phyloP scores from a whole-genome alignment of 2,888 invertebrate genomes.

The Craniophora ligustri region DNA sequence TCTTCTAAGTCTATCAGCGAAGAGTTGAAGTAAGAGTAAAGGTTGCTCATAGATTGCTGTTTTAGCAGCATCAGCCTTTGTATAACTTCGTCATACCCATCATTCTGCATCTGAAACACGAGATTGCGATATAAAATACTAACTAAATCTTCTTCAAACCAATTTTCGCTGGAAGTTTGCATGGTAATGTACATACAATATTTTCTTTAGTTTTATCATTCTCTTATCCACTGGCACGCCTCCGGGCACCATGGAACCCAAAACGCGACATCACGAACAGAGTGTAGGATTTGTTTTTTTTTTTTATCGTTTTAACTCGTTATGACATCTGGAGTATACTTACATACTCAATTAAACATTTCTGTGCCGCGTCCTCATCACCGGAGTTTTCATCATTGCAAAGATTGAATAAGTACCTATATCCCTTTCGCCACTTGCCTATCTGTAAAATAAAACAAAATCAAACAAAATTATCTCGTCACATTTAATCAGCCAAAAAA shows the following conservation, averaged over 20 bases:
- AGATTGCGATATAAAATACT: no score
- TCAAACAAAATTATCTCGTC: background rate
- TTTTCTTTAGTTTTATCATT: no score
- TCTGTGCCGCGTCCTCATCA: conserved; percentile 49
- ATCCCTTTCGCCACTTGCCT: conserved; percentile 72
- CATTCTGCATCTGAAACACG: conserved; percentile 71
- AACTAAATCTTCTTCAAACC: no score
- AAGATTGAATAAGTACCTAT: conserved; percentile 64
- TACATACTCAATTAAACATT: conserved; percentile 70
- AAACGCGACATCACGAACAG: no score
- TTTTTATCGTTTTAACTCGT: no score
- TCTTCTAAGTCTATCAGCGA: conserved; percentile 58
- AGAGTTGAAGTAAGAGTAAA: conserved; percentile 52
- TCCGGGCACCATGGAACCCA: no score
- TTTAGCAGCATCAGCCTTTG: conserved; percentile 68
- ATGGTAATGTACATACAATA: no score
- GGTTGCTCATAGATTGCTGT: conserved; percentile 57
- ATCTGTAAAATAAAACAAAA: conserved; percentile 61
- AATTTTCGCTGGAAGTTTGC: no score
- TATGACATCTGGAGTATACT: conserved; percentile 43
- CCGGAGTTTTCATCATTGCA: conserved; percentile 62
- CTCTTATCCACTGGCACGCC: no score
- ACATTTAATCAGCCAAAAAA: background rate
- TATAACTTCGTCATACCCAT: conserved; percentile 67
- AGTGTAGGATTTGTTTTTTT: no score